Evolutionary conservation across 2,888 invertebrate genomes (phyloP), one percentile per base, ranked within the genome.

Genomic region (Strigamia maritima): DNA sequence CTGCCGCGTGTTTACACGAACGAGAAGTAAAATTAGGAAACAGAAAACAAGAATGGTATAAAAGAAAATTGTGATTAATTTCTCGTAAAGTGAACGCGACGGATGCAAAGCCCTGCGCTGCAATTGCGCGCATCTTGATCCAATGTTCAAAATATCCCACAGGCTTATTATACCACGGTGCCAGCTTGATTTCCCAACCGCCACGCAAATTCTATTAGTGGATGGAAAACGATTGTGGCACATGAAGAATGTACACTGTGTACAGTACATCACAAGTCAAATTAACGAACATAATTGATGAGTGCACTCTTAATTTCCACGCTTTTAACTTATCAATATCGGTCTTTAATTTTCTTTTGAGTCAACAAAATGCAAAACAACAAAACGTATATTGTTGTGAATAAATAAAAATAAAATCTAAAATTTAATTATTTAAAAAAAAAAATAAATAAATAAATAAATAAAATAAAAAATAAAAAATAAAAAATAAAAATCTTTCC

Each of bases 131-230:
- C 16, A 12, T 70, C n/a, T 12, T 28, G 70, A 22, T 24, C 6
- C 60, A 22, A 1, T 19, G 60, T 65, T 70, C 16, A 70, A 70
- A 28, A 28, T 70, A 70, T 70, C 70, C 70, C 26, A 70, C 70
- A 26, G 24, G 1, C 70, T 70, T 70, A n/a, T n/a, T n/a, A 70
- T 14, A 70, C 28, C 26, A 10, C 28, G 14, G 2, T 70, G 70
- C 28, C 70, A 70, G 28, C 12, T 26, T 70, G 70, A 70, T 70
- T 70, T 70, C 70, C 70, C 70, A 26, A 26, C 70, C 70, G n/a
- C 70, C 70, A 16, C 28, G 26, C 70, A 70, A 70, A 70, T 70
- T 70, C 28, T 70, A 28, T 70, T 70, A 70, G 26, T 26, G 28
- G 28, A 70, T 70, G 12, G 4, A 10, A 70, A 28, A 26, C 70